Conservation (phyloP, 2,113 vertebrate species). For the Zosterops japonicus region DNA sequence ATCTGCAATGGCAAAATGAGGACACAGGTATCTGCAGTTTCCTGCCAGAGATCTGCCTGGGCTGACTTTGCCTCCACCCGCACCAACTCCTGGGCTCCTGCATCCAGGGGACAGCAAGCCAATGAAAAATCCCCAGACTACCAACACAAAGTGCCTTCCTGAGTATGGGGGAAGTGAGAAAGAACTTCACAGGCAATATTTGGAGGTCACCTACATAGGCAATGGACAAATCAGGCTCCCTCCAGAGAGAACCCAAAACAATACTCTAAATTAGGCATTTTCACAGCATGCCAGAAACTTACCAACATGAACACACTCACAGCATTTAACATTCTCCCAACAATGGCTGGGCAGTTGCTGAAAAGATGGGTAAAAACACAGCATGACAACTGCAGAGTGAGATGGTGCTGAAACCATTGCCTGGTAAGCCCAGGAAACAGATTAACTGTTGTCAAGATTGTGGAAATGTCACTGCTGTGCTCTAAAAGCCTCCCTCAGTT, state of each 20-base stretch:
- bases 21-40: neutral
- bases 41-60: neutral
- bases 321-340: neutral
- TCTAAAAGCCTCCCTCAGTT: neutral
- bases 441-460: neutral
- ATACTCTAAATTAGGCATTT: neutral
- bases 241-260: neutral
- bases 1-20: slow-evolving; percentile 61
- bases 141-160: neutral
- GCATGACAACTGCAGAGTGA: neutral
- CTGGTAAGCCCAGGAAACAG: neutral
- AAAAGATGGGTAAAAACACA: neutral
- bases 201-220: neutral
- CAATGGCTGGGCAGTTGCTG: neutral
- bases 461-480: neutral
- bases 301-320: neutral
- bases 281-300: neutral
- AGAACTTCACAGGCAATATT: neutral
- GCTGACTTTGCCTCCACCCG: neutral
- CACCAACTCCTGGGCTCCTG: neutral
- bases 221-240: neutral
- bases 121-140: neutral
- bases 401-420: neutral
- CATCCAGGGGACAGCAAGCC: neutral
- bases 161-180: neutral